A percentile compares a stretch with the other conserved stretches of the same genome.
Evolutionary conservation across 2,888 invertebrate genomes (phyloP).

Genomic region (Lasioglossum morio): DNA sequence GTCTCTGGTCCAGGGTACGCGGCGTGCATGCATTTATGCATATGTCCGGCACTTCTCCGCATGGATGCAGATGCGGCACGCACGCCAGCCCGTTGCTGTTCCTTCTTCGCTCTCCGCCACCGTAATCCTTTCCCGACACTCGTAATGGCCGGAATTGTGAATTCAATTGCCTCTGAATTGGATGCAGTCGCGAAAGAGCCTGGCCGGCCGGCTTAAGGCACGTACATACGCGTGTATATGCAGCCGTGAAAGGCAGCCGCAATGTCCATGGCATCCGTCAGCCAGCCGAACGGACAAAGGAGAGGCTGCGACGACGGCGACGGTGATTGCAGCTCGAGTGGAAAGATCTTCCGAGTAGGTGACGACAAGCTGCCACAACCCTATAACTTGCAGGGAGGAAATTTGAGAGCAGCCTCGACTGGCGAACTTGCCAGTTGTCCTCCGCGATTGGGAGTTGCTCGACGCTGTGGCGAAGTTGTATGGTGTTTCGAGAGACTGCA

Average conservation of each 20-base stretch:
- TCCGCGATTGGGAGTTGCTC: neutral
- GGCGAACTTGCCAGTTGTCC: neutral
- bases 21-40: slow-evolving; percentile 57
- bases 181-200: slow-evolving; percentile 66
- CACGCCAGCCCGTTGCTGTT: slow-evolving; percentile 64
- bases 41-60: slow-evolving; percentile 50
- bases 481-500: neutral
- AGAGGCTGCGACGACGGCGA: slow-evolving; percentile 33
- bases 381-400: slow-evolving; percentile 15
- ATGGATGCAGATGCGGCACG: slow-evolving; percentile 82
- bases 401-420: neutral
- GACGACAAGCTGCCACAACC: slow-evolving; percentile 34
- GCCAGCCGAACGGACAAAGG: slow-evolving; percentile 42
- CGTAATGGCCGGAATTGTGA: slow-evolving; percentile 82
- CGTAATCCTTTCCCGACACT: slow-evolving; percentile 82
- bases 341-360: slow-evolving; percentile 54
- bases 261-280: slow-evolving; percentile 58
- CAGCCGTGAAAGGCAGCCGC: slow-evolving; percentile 57
- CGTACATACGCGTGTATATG: slow-evolving; percentile 61
- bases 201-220: slow-evolving; percentile 58
- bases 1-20: neutral
- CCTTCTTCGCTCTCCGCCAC: neutral
- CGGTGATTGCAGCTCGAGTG: slow-evolving; percentile 48
- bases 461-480: neutral
- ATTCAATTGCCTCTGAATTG: slow-evolving; percentile 83